These are phyloP conservation scores for Philhelius pedissequus DNA, from an alignment of 2,888 invertebrate species.

Conservation along the genomic window DNA sequence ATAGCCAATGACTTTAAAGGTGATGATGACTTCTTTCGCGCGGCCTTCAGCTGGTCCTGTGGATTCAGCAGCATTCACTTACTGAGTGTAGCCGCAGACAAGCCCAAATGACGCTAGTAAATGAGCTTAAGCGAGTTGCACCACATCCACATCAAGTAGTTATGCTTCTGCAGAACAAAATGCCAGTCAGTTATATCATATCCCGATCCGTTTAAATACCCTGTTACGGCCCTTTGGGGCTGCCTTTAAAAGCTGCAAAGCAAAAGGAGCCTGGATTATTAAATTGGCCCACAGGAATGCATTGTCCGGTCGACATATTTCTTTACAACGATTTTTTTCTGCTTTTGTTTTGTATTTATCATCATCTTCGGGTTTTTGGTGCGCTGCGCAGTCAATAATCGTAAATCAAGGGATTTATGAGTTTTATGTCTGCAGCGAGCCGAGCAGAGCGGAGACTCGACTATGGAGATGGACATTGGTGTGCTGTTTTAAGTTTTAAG, in stretches of 20 bases:
- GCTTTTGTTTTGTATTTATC: slow-evolving; percentile 18
- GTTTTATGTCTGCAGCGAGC: slow-evolving; percentile 66
- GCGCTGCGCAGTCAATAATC: slow-evolving; percentile 66
- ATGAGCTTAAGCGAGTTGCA: slow-evolving; percentile 38
- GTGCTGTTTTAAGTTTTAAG: too few relatives aligned
- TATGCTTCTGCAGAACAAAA: neutral
- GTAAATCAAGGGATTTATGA: slow-evolving; percentile 69
- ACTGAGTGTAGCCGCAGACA: neutral
- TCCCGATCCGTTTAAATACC: neutral
- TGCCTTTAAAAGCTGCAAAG: slow-evolving; percentile 15
- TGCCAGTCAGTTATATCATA: neutral
- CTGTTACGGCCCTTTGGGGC: neutral
- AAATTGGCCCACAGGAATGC: slow-evolving; percentile 66
- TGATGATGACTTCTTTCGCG: slow-evolving; percentile 66
- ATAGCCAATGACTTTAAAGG: slow-evolving; percentile 49
- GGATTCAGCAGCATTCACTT: neutral
- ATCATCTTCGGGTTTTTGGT: slow-evolving; percentile 48
- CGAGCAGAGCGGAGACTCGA: slow-evolving; percentile 7
- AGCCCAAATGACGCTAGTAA: slow-evolving; percentile 48
- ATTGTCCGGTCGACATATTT: slow-evolving; percentile 46
- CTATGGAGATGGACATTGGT: neutral
- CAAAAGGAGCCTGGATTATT: slow-evolving; percentile 52
- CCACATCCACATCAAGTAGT: too few relatives aligned
- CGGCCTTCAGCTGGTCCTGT: slow-evolving; percentile 42
- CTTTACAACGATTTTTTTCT: slow-evolving; percentile 13